Percentiles rank a stretch among this genome's conserved stretches.
Evolutionary conservation across 2,113 vertebrate genomes (phyloP).

Genomic region (Neolamprologus variostigma): DNA sequence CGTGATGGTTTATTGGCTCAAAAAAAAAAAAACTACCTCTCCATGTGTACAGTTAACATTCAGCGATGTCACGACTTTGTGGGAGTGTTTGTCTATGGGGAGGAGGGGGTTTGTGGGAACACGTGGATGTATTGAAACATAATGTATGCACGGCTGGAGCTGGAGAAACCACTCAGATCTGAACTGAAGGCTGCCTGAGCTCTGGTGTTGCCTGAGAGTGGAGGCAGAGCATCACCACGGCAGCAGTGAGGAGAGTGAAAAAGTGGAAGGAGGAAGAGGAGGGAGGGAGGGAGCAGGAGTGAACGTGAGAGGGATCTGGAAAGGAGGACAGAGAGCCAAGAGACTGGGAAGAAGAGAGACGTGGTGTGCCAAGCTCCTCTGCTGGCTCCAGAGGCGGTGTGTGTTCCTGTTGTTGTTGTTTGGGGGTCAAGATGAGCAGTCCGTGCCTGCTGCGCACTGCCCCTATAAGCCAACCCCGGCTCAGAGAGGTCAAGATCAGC

Average conservation of each 20-base stretch:
- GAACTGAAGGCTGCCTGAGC: slow-evolving; percentile 24
- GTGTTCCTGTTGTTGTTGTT: not conserved
- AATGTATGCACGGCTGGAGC: slow-evolving; percentile 54
- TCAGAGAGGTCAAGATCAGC: slow-evolving; percentile 71
- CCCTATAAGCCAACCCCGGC: slow-evolving; percentile 65
- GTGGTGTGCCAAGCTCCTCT: slow-evolving; percentile 48
- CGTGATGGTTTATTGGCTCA: not conserved
- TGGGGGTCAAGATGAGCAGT: slow-evolving; percentile 69
- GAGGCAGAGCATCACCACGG: slow-evolving; percentile 40
- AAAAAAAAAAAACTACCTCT: not conserved
- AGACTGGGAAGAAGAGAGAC: slow-evolving; percentile 53
- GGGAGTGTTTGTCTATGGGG: slow-evolving; percentile 3
- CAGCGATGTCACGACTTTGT: slow-evolving; percentile 16
- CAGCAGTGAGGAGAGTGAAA: slow-evolving; percentile 32
- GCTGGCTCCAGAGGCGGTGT: slow-evolving; percentile 18
- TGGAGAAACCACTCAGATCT: slow-evolving; percentile 29
- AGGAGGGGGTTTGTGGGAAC: not conserved
- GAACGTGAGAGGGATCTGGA: slow-evolving; percentile 43
- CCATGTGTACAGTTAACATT: not conserved
- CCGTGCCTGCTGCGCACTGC: slow-evolving; percentile 67
- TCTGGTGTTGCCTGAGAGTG: slow-evolving; percentile 17
- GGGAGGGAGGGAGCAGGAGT: slow-evolving; percentile 17
- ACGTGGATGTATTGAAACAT: slow-evolving; percentile 29
- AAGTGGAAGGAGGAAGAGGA: not conserved
- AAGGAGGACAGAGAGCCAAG: slow-evolving; percentile 59